phyloP scores from a whole-genome alignment of 2,888 invertebrate species.

The Operophtera brumata region DNA sequence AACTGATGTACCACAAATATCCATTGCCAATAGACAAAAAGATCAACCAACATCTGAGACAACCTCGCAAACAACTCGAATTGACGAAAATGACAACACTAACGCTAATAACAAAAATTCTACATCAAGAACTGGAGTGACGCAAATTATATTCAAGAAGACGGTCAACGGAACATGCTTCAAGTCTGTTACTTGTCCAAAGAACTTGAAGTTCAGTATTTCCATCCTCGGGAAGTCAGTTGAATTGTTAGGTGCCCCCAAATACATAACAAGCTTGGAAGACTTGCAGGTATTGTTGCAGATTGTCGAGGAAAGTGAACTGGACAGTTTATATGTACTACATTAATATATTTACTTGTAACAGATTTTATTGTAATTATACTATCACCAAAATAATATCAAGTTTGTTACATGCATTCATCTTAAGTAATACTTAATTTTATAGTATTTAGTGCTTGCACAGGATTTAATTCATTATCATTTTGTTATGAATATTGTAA shows the following conservation, averaged over 20 bases:
- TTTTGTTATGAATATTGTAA: too few species aligned
- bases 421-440: background rate
- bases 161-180: conserved; percentile 55
- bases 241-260: conserved; percentile 74
- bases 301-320: conserved; percentile 73
- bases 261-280: conserved; percentile 67
- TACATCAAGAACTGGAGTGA: conserved; percentile 37
- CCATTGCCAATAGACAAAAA: conserved; percentile 10
- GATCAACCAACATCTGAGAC: background rate
- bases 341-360: conserved; percentile 47
- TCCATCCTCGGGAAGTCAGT: conserved; percentile 67
- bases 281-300: conserved; percentile 74
- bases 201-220: conserved; percentile 69
- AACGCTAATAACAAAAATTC: conserved; percentile 33
- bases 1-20: conserved; percentile 14
- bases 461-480: background rate
- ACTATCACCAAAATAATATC: conserved; percentile 28
- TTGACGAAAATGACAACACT: conserved; percentile 34
- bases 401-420: conserved; percentile 24
- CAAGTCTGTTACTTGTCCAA: conserved; percentile 69
- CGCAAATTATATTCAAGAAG: conserved; percentile 69
- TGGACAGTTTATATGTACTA: conserved; percentile 67
- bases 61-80: conserved; percentile 27
- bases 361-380: conserved; percentile 33
- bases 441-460: background rate